These are phyloP conservation scores for Atlantisia rogersi DNA, from an alignment of 2,113 vertebrate genomes.

Conservation along the genomic window DNA sequence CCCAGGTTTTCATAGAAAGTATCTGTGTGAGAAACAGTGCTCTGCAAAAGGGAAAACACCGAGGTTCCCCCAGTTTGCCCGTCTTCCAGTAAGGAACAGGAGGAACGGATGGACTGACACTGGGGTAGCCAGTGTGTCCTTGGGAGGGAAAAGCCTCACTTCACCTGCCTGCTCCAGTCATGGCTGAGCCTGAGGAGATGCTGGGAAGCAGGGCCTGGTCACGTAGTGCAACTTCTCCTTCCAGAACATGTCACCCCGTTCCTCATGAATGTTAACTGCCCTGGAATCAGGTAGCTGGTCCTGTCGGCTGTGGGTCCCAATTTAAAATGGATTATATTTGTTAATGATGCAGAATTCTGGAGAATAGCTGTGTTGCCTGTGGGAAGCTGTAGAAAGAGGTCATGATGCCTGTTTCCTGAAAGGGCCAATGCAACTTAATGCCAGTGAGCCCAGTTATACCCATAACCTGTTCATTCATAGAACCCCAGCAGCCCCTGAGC, in stretches of 20 bases:
- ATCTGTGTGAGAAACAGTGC: neutral
- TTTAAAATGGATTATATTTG: neutral
- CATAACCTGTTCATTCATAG: neutral
- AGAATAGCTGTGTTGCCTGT: neutral
- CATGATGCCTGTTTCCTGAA: neutral
- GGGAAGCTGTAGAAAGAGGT: neutral
- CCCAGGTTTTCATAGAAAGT: neutral
- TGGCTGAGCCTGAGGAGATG: neutral
- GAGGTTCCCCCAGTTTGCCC: neutral
- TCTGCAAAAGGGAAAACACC: neutral
- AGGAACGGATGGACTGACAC: neutral
- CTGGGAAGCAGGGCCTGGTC: neutral
- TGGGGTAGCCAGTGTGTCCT: neutral
- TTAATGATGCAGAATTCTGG: neutral
- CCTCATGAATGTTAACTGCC: fast-evolving
- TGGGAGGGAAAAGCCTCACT: neutral
- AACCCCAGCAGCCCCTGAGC: no score
- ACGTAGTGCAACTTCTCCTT: neutral
- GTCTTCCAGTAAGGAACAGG: neutral
- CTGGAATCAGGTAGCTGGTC: neutral
- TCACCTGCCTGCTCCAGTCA: neutral
- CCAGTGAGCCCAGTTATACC: neutral
- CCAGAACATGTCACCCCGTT: neutral
- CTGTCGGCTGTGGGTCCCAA: neutral
- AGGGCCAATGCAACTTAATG: neutral